Conservation (phyloP, 2,797 vertebrate species). For the Tachyglossus aculeatus region DNA sequence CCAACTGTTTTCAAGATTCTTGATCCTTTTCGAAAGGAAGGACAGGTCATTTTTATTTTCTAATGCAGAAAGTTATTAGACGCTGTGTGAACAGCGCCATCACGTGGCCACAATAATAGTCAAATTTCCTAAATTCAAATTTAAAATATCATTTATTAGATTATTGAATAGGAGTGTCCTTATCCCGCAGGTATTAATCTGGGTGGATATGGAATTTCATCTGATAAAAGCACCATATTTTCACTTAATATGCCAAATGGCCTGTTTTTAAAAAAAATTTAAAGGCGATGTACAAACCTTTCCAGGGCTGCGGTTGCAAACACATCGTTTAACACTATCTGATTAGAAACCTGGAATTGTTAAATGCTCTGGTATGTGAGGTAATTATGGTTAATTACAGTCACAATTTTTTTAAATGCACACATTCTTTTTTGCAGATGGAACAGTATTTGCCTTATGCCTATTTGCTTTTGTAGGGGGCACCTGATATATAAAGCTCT, state of each 20-base stretch:
- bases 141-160: slow-evolving; percentile 72
- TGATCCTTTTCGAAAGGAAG: slow-evolving; percentile 72
- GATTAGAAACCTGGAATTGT: slow-evolving; percentile 32
- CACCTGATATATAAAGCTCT: slow-evolving; percentile 34
- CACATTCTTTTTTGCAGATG: slow-evolving; percentile 52
- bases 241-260: neutral
- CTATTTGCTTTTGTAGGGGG: slow-evolving; percentile 40
- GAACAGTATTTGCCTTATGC: slow-evolving; percentile 41
- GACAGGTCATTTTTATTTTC: slow-evolving; percentile 77
- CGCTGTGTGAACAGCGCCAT: slow-evolving; percentile 96
- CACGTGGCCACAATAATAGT: slow-evolving; percentile 80
- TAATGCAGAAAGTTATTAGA: slow-evolving; percentile 74
- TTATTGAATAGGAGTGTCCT: slow-evolving; percentile 69
- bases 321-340: slow-evolving; percentile 23
- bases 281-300: neutral
- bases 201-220: slow-evolving; percentile 22
- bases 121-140: slow-evolving; percentile 59
- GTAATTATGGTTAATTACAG: slow-evolving; percentile 44
- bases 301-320: slow-evolving; percentile 10
- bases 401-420: slow-evolving; percentile 41
- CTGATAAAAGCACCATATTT: slow-evolving; percentile 16
- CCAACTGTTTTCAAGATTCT: slow-evolving; percentile 80
- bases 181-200: slow-evolving; percentile 57
- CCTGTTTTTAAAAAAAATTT: slow-evolving; percentile 1
- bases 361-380: slow-evolving; percentile 45